These are phyloP conservation scores for Oxycera nigricornis DNA, from an alignment of 2,888 invertebrate genomes.

Conservation along the genomic window DNA sequence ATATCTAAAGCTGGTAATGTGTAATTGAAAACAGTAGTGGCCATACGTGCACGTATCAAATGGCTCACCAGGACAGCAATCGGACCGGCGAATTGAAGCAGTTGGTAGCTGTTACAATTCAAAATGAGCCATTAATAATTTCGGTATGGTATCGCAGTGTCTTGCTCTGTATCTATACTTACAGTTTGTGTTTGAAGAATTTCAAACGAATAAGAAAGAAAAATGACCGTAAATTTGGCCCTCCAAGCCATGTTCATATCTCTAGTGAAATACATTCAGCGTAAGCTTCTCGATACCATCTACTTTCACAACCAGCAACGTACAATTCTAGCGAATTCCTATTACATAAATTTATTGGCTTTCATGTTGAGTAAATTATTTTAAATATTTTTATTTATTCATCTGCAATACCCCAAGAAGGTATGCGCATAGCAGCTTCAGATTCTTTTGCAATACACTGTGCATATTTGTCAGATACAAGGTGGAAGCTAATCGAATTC, in stretches of 20 bases:
- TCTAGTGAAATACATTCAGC: neutral
- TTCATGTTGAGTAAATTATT: too few relatives aligned
- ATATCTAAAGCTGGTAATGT: constrained; percentile 15
- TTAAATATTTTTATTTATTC: too few relatives aligned
- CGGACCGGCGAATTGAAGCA: neutral
- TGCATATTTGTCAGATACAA: neutral
- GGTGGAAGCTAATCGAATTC: neutral
- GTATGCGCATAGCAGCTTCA: too few relatives aligned
- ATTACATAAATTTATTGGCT: too few relatives aligned
- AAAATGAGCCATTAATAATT: constrained; percentile 32
- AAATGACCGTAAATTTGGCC: neutral
- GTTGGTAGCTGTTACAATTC: constrained; percentile 35
- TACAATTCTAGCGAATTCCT: too few relatives aligned
- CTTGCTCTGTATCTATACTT: neutral
- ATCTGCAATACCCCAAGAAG: too few relatives aligned
- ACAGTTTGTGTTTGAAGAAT: neutral
- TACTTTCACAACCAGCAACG: too few relatives aligned
- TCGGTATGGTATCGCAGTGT: neutral
- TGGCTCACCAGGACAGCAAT: constrained; percentile 18
- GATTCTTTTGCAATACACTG: neutral
- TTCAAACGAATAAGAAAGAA: neutral
- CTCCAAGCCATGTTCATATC: neutral
- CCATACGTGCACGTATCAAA: constrained; percentile 18
- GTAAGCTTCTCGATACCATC: too few relatives aligned
- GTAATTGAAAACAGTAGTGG: constrained; percentile 23